Evolutionary conservation across 1,140 invertebrate species (phyloP).

Genomic region (Eriocheir sinensis): DNA sequence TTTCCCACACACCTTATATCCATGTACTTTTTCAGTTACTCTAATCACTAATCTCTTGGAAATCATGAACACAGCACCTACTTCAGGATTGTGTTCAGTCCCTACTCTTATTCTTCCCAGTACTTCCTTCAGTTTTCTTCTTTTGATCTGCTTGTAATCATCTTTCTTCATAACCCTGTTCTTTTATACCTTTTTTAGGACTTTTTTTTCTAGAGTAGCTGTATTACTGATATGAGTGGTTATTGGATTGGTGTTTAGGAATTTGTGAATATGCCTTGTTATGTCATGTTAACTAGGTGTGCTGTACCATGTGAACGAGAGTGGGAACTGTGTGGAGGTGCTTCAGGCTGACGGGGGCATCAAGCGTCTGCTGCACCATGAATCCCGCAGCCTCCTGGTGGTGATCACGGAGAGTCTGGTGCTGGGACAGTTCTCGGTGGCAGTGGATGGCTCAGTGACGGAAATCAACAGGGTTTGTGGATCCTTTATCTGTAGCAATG

Average conservation of each 20-base stretch:
- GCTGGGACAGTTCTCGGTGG: constrained; percentile 88
- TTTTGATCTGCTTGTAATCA: no score
- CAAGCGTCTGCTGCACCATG: constrained; percentile 88
- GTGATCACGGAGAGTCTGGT: constrained; percentile 90
- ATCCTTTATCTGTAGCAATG: not conserved
- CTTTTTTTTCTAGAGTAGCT: no score
- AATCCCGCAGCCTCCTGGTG: constrained; percentile 88
- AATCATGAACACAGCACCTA: no score
- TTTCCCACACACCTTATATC: no score
- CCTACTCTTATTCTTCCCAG: no score
- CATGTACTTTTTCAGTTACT: no score
- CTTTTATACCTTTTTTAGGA: no score
- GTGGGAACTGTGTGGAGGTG: constrained; percentile 91
- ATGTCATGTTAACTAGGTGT: constrained; percentile 82
- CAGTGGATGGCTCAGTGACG: constrained; percentile 87
- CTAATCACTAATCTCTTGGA: no score
- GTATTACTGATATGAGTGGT: not conserved
- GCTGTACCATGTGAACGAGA: constrained; percentile 91
- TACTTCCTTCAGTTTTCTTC: no score
- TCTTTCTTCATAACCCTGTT: no score
- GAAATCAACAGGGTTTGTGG: constrained; percentile 88
- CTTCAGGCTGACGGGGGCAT: constrained; percentile 88
- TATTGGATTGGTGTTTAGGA: not conserved
- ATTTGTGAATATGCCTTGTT: no score
- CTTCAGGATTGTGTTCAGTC: no score